Evolutionary conservation across 2,888 invertebrate genomes (phyloP), one percentile per base, ranked within the genome.

Genomic region (Metallyticus violacea): DNA sequence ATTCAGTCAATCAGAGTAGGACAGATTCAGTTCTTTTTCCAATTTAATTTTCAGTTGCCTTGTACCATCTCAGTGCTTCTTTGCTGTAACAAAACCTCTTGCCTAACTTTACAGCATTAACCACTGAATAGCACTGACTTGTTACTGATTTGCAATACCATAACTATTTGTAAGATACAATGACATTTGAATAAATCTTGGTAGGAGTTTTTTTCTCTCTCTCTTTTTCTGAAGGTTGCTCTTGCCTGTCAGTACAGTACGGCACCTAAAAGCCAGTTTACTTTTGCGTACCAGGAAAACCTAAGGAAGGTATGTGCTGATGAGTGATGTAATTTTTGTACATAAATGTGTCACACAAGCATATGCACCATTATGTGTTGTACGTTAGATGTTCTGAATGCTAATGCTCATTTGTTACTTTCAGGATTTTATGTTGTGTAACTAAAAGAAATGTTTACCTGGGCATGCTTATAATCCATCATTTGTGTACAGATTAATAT

Each of bases 231-330:
- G 80, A 89, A 88, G 88, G 88, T 88, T 85, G 87, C 88, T 77
- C 83, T 30, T 62, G 40, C 40, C 86, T 86, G 88, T 88, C 88
- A 88, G 88, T 89, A 87, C 89, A 87, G 88, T 87, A 87, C 87
- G 85, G 93, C 93, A 89, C 88, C 90, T 91, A 92, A 92, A 91
- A 92, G 92, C 93, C 94, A 94, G 94, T 94, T 94, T 93, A 93
- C 93, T 93, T 94, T 94, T 94, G 94, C 94, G 93, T 94, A 94
- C 93, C 94, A 94, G 93, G 94, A 94, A 92, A 94, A 93, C 93
- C 94, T 90, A 86, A 89, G 94, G 90, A 93, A 94, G 94, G 94
- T 94, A 93, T 93, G 94, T 89, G 85, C 28, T 79, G n/a, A 40
- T 79, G 79, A 78, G 30, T 85, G 79, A 40, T 40, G 81, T 79